A percentile compares a stretch with the other conserved stretches of the same genome.
phyloP scores from a whole-genome alignment of 1,140 invertebrate genomes.

The Pygmarrhopalites habei region DNA sequence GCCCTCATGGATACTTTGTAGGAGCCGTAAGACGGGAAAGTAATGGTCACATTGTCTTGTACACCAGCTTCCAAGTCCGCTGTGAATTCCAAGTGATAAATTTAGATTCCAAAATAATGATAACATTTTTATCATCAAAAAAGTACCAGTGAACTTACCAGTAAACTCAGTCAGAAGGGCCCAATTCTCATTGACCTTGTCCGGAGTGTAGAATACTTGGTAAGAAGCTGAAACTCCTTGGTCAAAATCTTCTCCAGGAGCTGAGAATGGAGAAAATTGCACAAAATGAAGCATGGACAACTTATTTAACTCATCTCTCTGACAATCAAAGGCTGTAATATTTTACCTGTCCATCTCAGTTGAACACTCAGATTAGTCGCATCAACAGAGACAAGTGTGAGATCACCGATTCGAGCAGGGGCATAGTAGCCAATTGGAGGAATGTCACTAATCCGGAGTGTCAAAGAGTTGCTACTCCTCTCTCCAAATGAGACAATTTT shows the following conservation, averaged over 20 bases:
- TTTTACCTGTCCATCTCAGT: conserved; percentile 51
- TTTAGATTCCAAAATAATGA: conserved; percentile 9
- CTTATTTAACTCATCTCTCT: too few relatives aligned
- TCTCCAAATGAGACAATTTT: conserved; percentile 31
- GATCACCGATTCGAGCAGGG: conserved; percentile 44
- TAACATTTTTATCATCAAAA: too few relatives aligned
- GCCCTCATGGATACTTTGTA: conserved; percentile 28
- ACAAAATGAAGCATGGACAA: too few relatives aligned
- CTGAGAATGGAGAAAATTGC: too few relatives aligned
- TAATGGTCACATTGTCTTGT: conserved; percentile 33
- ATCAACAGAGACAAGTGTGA: conserved; percentile 43
- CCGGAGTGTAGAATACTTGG: conserved; percentile 23
- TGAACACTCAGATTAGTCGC: conserved; percentile 42
- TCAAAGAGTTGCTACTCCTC: conserved; percentile 43
- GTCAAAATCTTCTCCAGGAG: conserved; percentile 47
- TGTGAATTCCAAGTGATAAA: too few relatives aligned
- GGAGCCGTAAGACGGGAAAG: conserved; percentile 31
- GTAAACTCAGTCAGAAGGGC: conserved; percentile 21
- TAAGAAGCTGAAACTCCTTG: conserved; percentile 34
- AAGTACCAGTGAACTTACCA: too few relatives aligned
- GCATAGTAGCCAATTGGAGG: conserved; percentile 32
- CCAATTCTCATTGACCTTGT: conserved; percentile 29
- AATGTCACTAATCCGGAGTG: conserved; percentile 45
- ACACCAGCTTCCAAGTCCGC: conserved; percentile 38
- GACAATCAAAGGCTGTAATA: too few relatives aligned